A percentile compares a stretch with the other conserved stretches of the same genome.
Evolutionary conservation across 2,797 vertebrate species (phyloP).

Genomic region (Cryptoblepharus egeriae): DNA sequence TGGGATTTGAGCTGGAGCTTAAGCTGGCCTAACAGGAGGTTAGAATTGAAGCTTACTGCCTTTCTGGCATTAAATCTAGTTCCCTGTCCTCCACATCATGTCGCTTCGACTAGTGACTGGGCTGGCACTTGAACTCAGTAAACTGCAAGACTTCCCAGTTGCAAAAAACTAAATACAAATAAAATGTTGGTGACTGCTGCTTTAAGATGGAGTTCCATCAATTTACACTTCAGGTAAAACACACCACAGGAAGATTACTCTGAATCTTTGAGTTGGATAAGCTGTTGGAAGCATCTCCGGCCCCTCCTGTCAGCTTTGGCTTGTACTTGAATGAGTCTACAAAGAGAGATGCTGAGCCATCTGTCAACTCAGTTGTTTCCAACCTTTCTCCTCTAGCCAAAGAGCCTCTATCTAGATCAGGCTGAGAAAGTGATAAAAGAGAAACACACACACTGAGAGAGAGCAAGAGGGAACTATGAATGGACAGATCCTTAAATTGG

Average conservation of each 20-base stretch:
- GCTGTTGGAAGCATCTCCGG: not conserved
- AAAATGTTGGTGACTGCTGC: not conserved
- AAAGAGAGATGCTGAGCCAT: not conserved
- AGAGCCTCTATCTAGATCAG: not conserved
- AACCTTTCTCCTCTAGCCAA: not conserved
- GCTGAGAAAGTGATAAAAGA: not conserved
- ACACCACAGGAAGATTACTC: not conserved
- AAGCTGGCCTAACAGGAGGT: too few species aligned
- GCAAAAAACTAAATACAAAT: conserved; percentile 1
- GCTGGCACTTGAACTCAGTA: not conserved
- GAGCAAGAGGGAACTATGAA: not conserved
- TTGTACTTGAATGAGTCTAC: conserved; percentile 10
- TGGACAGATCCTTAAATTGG: not conserved
- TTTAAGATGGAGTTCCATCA: not conserved
- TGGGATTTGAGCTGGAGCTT: too few species aligned
- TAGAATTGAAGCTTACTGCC: not conserved
- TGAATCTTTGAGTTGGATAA: conserved; percentile 1
- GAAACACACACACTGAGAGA: too few species aligned
- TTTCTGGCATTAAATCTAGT: not conserved
- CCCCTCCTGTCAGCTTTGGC: conserved; percentile 1
- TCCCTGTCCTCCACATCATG: not conserved
- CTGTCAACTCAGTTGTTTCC: conserved; percentile 4
- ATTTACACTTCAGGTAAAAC: not conserved
- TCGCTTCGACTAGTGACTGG: not conserved
- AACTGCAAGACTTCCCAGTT: not conserved